phyloP scores from a whole-genome alignment of 1,140 invertebrate species.

The Limonius californicus region DNA sequence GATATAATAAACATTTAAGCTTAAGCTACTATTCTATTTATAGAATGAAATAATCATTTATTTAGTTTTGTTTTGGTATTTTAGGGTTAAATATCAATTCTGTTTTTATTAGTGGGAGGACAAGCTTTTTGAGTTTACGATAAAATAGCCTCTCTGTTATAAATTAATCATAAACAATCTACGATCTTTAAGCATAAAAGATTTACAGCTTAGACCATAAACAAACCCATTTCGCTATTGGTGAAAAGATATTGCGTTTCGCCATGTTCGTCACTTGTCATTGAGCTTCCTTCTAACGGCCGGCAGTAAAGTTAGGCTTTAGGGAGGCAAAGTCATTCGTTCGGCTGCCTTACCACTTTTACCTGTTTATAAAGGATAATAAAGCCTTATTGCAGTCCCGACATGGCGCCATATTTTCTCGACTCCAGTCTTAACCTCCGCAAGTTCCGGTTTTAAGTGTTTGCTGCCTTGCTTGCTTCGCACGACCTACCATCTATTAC shows the following conservation, averaged over 20 bases:
- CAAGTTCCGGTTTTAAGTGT: slow-evolving; percentile 27
- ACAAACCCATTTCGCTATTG: background rate
- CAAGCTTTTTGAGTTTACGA: no score
- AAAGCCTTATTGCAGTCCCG: slow-evolving; percentile 37
- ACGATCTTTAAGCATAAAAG: background rate
- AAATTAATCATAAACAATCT: background rate
- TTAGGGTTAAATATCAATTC: no score
- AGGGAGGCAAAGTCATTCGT: slow-evolving; percentile 21
- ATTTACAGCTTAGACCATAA: background rate
- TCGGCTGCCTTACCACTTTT: slow-evolving; percentile 32
- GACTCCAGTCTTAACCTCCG: slow-evolving; percentile 23
- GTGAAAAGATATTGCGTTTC: slow-evolving; percentile 22
- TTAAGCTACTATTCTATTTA: no score
- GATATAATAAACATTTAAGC: no score
- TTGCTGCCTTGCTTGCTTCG: slow-evolving; percentile 7
- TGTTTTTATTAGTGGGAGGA: no score
- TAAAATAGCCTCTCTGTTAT: background rate
- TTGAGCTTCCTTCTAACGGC: slow-evolving; percentile 26
- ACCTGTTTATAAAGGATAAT: slow-evolving; percentile 42
- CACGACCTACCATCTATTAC: background rate
- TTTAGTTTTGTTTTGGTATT: no score
- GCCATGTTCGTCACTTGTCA: slow-evolving; percentile 24
- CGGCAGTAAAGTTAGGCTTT: slow-evolving; percentile 28
- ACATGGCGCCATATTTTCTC: slow-evolving; percentile 35
- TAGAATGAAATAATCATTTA: no score